Percentiles rank a stretch among this genome's conserved stretches.
Conservation (phyloP, 2,113 vertebrate species). For the Theristicus caerulescens region DNA sequence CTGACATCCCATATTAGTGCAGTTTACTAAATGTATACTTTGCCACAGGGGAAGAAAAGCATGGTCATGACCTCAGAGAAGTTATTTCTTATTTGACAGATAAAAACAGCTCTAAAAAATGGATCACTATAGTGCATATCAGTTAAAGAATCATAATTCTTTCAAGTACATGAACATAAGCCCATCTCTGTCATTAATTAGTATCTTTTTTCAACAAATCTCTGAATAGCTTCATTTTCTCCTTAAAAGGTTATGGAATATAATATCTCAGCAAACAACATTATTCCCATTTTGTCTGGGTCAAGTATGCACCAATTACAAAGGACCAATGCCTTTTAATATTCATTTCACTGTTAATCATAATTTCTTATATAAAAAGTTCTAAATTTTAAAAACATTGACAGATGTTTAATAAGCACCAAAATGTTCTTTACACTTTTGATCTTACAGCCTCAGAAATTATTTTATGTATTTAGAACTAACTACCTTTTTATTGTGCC, state of each 20-base stretch:
- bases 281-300: neutral
- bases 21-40: neutral
- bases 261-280: neutral
- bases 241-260: neutral
- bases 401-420: neutral
- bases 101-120: neutral
- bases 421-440: neutral
- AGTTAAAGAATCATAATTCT: neutral
- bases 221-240: neutral
- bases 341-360: neutral
- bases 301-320: neutral
- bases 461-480: neutral
- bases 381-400: neutral
- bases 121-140: neutral
- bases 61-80: neutral
- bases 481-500: neutral
- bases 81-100: neutral
- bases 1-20: neutral
- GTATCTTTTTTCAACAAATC: neutral
- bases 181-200: neutral
- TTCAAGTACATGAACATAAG: neutral
- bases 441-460: neutral
- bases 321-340: neutral
- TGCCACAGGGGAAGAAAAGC: neutral
- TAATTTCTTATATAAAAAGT: neutral